Conservation (phyloP, 2,888 invertebrate species). For the Octonoba sinensis region DNA sequence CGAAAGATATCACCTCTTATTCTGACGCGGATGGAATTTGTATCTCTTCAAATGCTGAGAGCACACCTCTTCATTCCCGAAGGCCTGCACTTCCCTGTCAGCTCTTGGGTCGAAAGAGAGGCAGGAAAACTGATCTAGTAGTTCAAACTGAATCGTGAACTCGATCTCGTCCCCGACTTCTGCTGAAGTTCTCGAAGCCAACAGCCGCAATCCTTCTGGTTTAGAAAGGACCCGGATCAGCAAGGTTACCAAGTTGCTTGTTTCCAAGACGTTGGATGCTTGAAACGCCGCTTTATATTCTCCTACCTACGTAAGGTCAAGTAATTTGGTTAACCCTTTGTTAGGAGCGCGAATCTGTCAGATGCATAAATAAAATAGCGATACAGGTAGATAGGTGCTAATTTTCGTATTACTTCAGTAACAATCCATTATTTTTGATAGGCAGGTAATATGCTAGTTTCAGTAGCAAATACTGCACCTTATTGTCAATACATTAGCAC, state of each 20-base stretch:
- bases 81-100: conserved; percentile 29
- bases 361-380: no score
- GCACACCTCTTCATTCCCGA: conserved; percentile 36
- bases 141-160: conserved; percentile 33
- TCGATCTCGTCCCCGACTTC: conserved; percentile 23
- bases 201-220: conserved; percentile 4
- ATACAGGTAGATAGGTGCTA: no score
- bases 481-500: no score
- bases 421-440: no score
- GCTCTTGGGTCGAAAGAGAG: conserved; percentile 39
- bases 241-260: conserved; percentile 29
- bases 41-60: no score
- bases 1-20: no score
- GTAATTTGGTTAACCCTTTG: no score
- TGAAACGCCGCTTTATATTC: conserved; percentile 19
- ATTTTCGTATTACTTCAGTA: no score
- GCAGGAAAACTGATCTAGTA: conserved; percentile 34
- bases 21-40: no score
- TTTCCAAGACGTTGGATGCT: conserved; percentile 38
- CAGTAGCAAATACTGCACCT: no score
- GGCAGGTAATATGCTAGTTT: no score
- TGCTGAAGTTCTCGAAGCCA: conserved; percentile 11
- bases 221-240: conserved; percentile 18
- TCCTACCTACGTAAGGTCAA: conserved; percentile 15
- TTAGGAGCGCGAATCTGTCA: no score